Percentiles rank a stretch among this genome's conserved stretches.
These are phyloP conservation scores for Dissostichus mawsoni DNA, from an alignment of 2,113 vertebrate species.

Conservation along the genomic window DNA sequence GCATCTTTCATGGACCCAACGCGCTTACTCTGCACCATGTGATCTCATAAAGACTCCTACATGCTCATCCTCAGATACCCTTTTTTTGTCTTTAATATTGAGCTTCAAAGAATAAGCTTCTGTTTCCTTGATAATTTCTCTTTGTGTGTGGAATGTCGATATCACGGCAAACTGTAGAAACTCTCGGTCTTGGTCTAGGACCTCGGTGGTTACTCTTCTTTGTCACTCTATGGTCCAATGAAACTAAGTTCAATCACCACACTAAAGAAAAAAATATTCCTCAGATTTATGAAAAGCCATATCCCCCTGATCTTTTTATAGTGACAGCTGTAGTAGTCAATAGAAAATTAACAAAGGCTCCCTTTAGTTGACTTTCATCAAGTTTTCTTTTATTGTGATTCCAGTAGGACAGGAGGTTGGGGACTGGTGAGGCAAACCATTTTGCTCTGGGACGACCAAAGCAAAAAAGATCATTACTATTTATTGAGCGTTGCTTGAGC, in stretches of 20 bases:
- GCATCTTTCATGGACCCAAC: constrained; percentile 83
- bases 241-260: constrained; percentile 64
- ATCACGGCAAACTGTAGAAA: constrained; percentile 57
- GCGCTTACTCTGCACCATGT: constrained; percentile 77
- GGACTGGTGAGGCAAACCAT: constrained; percentile 55
- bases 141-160: constrained; percentile 71
- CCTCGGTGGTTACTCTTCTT: constrained; percentile 54
- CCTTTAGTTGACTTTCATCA: constrained; percentile 74
- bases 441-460: constrained; percentile 61
- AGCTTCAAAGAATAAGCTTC: constrained; percentile 79
- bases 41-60: constrained; percentile 83
- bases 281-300: constrained; percentile 67
- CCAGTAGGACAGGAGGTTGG: constrained; percentile 70
- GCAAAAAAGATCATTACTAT: constrained; percentile 37
- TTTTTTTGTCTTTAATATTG: constrained; percentile 77
- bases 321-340: constrained; percentile 67
- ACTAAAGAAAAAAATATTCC: constrained; percentile 51
- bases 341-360: constrained; percentile 68
- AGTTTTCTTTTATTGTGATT: constrained; percentile 79
- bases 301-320: constrained; percentile 62
- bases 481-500: constrained; percentile 37
- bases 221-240: constrained; percentile 62
- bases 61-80: constrained; percentile 75
- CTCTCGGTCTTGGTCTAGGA: constrained; percentile 56
- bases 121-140: constrained; percentile 78